Evolutionary conservation across 2,797 vertebrate genomes (phyloP), one percentile per base, ranked within the genome.

Genomic region (Sebastes taczanowskii): DNA sequence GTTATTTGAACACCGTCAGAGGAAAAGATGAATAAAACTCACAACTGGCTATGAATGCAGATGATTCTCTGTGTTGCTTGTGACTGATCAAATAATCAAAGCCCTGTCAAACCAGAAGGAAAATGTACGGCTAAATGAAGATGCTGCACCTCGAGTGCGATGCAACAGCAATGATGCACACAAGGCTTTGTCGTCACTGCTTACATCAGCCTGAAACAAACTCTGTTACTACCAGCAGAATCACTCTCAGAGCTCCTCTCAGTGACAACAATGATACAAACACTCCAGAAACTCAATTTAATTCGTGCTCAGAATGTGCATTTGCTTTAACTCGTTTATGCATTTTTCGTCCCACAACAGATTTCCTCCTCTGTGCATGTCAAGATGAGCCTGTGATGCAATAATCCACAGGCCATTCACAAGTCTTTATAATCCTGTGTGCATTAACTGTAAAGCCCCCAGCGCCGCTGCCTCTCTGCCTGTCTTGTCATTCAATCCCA

Each of bases 371-470:
- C 68, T 78, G 56, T 86, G 82, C 87, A 86, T 88, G 85, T 82
- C 71, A 84, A 85, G 63, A 87, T 89, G 86, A 93, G 64, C 88
- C 71, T 72, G 60, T 93, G 87, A 91, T 90, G 87, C 68, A 92
- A 92, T 94, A 94, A 95, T 94, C 93, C 91, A 30, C 14, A 11
- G 16, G 73, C 84, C 87, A 92, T 92, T 93, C 89, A 92, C 90
- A 88, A 85, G 78, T 90, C 88, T 82, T 74, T 69, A 82, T 95
- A 95, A 95, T 94, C 94, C 93, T 23, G 25, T 68, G 81, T 90
- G 91, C 93, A 93, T 94, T 94, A 92, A 93, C 91, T 46, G 49
- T 83, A 82, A 90, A 89, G 61, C 76, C 87, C 63, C 69, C 46
- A 7, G 23, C 29, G 59, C 73, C 38, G 74, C 77, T 78, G 75